Evolutionary conservation across 2,113 vertebrate species (phyloP).

Genomic region (Connochaetes taurinus): DNA sequence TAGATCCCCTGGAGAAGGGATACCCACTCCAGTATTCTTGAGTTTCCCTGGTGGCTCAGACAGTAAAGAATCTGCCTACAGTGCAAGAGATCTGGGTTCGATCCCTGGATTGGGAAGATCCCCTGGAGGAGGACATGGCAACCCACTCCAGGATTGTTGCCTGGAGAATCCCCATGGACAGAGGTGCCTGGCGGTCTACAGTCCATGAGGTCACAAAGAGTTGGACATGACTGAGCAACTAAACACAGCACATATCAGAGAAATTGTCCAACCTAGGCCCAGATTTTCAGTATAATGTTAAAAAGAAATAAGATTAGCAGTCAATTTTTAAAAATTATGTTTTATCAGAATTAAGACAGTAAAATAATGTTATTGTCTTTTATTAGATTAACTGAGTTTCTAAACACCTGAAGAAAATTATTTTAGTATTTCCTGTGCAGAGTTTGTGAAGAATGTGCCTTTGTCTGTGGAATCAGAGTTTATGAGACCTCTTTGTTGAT

Average conservation of each 20-base stretch:
- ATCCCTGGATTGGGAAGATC: background rate
- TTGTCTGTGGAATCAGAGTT: background rate
- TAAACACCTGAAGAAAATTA: conserved; percentile 3
- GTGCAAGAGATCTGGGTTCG: background rate
- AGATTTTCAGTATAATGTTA: conserved; percentile 5
- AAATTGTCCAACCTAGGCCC: background rate
- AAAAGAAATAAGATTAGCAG: background rate
- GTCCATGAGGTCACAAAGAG: background rate
- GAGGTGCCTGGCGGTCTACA: background rate
- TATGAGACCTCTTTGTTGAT: background rate
- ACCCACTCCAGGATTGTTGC: background rate
- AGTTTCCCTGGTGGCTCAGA: background rate
- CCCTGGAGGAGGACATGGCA: background rate
- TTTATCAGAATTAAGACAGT: background rate
- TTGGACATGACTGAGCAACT: background rate
- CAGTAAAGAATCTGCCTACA: background rate
- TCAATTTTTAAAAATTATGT: background rate
- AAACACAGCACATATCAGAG: background rate
- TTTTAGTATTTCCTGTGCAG: conserved; percentile 6
- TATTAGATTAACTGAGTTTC: conserved; percentile 24
- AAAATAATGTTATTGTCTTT: background rate
- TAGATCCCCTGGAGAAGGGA: background rate
- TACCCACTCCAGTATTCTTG: background rate
- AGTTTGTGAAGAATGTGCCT: background rate
- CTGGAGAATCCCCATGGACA: background rate